Evolutionary conservation across 2,113 vertebrate species (phyloP).

Genomic region (Myotis lucifugus): DNA sequence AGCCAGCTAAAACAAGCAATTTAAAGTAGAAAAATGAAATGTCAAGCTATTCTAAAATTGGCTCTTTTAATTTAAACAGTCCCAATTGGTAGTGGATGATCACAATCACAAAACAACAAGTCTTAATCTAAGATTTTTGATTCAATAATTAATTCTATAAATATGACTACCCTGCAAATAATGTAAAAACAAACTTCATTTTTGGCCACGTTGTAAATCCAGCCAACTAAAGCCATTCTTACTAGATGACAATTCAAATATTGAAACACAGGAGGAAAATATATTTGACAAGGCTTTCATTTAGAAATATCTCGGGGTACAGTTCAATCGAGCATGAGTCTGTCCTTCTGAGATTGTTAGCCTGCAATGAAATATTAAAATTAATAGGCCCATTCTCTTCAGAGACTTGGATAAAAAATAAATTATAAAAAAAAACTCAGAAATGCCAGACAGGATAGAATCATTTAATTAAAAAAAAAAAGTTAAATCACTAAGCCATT

Average conservation of each 20-base stretch:
- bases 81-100: background rate
- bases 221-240: constrained; percentile 60
- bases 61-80: background rate
- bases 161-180: constrained; percentile 25
- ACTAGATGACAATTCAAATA: constrained; percentile 42
- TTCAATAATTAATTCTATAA: constrained; percentile 40
- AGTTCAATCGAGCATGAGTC: constrained; percentile 62
- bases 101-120: background rate
- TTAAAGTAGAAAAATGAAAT: constrained; percentile 33
- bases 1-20: background rate
- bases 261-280: constrained; percentile 58
- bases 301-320: constrained; percentile 61
- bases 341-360: constrained; percentile 73
- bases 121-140: constrained; percentile 19
- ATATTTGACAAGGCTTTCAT: constrained; percentile 74
- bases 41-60: background rate
- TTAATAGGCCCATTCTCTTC: constrained; percentile 70
- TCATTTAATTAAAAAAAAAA: constrained; percentile 44
- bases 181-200: constrained; percentile 51
- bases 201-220: constrained; percentile 56
- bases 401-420: background rate
- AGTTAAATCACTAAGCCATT: constrained; percentile 43
- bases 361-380: constrained; percentile 66
- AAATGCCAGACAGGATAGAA: constrained; percentile 52
- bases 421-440: background rate